Evolutionary conservation across 2,888 invertebrate species (phyloP).

Genomic region (Cataglyphis livida): DNA sequence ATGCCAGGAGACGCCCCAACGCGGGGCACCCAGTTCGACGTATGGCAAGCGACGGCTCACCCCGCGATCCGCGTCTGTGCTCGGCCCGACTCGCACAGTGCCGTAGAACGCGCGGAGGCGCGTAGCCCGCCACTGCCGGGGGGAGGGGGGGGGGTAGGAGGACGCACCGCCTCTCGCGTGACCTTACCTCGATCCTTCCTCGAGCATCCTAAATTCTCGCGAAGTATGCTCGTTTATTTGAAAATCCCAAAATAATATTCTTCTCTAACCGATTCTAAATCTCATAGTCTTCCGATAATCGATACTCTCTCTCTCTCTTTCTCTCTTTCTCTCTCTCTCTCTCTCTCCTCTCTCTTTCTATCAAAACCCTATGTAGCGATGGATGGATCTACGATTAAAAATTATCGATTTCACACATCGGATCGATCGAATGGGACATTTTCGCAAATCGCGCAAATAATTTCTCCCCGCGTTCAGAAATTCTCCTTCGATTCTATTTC

Average conservation of each 20-base stretch:
- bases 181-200: constrained; percentile 34
- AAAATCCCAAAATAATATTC: neutral
- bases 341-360: too few relatives aligned
- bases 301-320: too few relatives aligned
- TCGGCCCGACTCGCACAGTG: constrained; percentile 82
- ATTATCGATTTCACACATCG: constrained; percentile 5
- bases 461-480: neutral
- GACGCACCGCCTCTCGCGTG: constrained; percentile 44
- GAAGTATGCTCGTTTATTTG: neutral
- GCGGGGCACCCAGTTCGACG: constrained; percentile 83
- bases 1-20: constrained; percentile 84
- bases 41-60: constrained; percentile 82
- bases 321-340: too few relatives aligned
- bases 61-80: constrained; percentile 80
- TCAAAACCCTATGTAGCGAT: neutral
- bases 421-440: neutral
- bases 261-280: neutral
- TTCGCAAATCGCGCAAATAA: neutral
- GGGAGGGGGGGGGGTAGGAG: constrained; percentile 31
- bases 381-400: neutral
- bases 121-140: constrained; percentile 9
- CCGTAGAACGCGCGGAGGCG: constrained; percentile 73
- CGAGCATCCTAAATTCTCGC: constrained; percentile 36
- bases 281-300: neutral
- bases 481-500: neutral